Base-by-base conservation (phyloP, 2,113 vertebrate species). In the Thinocorus orbignyianus region DNA sequence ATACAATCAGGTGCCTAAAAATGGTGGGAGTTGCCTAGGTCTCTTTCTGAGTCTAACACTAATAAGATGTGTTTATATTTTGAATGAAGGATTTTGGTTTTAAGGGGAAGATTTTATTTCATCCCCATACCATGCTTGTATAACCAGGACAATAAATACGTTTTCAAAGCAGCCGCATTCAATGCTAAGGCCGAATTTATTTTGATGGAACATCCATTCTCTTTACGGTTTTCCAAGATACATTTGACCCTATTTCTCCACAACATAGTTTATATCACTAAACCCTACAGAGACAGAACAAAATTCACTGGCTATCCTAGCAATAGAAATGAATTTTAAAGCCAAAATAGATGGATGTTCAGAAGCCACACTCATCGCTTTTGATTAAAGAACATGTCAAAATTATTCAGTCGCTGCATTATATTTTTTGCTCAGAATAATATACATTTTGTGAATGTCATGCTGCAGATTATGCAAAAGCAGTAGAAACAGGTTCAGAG, bases 121-220 rank as follows among this genome's bases (percentile, higher is more conserved):
- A 0, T 55, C 30, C 30, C 11, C 37, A 4, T 23, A 35, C 0
- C 2, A 57, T 0, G 1, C 16, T 39, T 77, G 31, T 74, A 25
- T 61, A 87, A 89, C 28, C 58, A 57, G n/a, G 46, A 71, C 31
- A 90, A 81, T 70, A 71, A 62, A 86, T 64, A 33, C 46, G 9
- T 81, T 91, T 81, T 68, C 60, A 64, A 48, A 85, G 48, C 39
- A 88, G n/a, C 18, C 11, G 4, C 26, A 60, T 55, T 74, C 42
- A 90, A 68, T 13, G 19, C 22, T 22, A 31, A 83, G 35, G 46
- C 25, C 33, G 31, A 86, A 89, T 68, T 84, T 92, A 51, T 92
- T 78, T 42, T 81, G 35, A 60, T 78, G 57, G 17, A 77, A 79
- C 31, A 80, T 69, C 49, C 46, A 26, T 84, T 86, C 19, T 60